These are phyloP conservation scores for Platycheirus rosarum DNA, from an alignment of 2,888 invertebrate genomes.

Conservation along the genomic window DNA sequence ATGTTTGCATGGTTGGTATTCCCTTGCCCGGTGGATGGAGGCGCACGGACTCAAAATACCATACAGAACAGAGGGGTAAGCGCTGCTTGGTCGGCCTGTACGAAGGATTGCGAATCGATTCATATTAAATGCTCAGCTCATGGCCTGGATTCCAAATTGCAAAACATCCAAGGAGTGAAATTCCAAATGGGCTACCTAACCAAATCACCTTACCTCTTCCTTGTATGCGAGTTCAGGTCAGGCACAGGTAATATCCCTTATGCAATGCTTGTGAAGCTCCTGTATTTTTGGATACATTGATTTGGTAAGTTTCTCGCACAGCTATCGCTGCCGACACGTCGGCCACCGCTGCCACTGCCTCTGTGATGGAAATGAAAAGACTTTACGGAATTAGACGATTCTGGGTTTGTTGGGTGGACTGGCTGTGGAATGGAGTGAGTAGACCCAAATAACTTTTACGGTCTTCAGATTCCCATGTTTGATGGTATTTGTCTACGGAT, in stretches of 20 bases:
- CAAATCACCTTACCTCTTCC: slow-evolving; percentile 6
- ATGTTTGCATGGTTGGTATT: slow-evolving; percentile 78
- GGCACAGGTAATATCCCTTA: slow-evolving; percentile 36
- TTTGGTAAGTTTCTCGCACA: slow-evolving; percentile 41
- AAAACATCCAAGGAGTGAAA: background rate
- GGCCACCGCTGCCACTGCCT: background rate
- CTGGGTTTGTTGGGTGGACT: slow-evolving; percentile 10
- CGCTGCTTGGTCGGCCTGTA: slow-evolving; percentile 15
- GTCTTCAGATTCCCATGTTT: slow-evolving; percentile 29
- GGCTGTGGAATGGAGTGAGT: slow-evolving; percentile 9
- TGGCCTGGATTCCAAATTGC: slow-evolving; percentile 38
- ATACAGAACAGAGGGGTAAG: background rate
- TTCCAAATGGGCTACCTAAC: slow-evolving; percentile 15
- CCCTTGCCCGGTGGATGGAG: slow-evolving; percentile 33
- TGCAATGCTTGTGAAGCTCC: slow-evolving; percentile 24
- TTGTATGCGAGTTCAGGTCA: background rate
- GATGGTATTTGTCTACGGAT: slow-evolving; percentile 30
- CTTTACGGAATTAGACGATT: slow-evolving; percentile 58
- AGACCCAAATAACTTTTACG: slow-evolving; percentile 57
- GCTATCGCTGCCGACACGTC: background rate
- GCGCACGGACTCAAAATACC: slow-evolving; percentile 33
- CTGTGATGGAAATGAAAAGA: slow-evolving; percentile 36
- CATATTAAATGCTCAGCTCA: slow-evolving; percentile 58
- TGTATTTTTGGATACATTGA: slow-evolving; percentile 49
- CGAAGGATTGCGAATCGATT: slow-evolving; percentile 62